These are phyloP conservation scores for Sarcophaga rosellei DNA, from an alignment of 2,888 invertebrate genomes.

Conservation along the genomic window DNA sequence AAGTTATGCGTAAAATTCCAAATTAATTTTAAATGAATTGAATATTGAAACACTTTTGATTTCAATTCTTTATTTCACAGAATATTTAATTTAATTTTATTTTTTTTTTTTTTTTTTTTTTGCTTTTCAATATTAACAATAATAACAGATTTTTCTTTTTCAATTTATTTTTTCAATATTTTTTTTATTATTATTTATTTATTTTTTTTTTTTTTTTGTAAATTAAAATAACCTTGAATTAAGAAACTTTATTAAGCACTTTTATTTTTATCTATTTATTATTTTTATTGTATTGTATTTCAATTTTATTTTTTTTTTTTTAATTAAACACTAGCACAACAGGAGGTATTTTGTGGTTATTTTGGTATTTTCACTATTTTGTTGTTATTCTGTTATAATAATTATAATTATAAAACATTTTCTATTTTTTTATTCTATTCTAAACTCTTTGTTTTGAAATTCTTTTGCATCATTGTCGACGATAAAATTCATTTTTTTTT, in stretches of 20 bases:
- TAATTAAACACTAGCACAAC: slow-evolving; percentile 64
- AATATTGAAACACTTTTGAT: slow-evolving; percentile 28
- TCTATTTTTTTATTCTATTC: slow-evolving; percentile 48
- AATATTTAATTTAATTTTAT: background rate
- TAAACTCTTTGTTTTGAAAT: background rate
- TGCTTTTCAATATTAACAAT: slow-evolving; percentile 6
- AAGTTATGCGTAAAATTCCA: background rate
- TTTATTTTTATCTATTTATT: slow-evolving; percentile 42
- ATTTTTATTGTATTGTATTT: slow-evolving; percentile 19
- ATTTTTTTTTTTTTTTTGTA: slow-evolving; percentile 23
- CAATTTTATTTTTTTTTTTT: slow-evolving; percentile 44
- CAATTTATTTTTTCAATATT: background rate
- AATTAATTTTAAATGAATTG: background rate
- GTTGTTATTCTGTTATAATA: background rate
- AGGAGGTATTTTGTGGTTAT: slow-evolving; percentile 63
- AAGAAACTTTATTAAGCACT: slow-evolving; percentile 37
- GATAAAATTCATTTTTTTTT: slow-evolving; percentile 4
- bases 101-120: slow-evolving; percentile 14
- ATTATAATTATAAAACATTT: background rate
- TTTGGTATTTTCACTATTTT: slow-evolving; percentile 44
- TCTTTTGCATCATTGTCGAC: slow-evolving; percentile 14
- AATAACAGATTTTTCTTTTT: background rate
- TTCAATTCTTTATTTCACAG: slow-evolving; percentile 17
- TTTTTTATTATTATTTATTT: background rate
- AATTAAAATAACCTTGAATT: slow-evolving; percentile 56